These are phyloP conservation scores for Eublepharis macularius DNA, from an alignment of 2,113 vertebrate genomes.

Conservation along the genomic window DNA sequence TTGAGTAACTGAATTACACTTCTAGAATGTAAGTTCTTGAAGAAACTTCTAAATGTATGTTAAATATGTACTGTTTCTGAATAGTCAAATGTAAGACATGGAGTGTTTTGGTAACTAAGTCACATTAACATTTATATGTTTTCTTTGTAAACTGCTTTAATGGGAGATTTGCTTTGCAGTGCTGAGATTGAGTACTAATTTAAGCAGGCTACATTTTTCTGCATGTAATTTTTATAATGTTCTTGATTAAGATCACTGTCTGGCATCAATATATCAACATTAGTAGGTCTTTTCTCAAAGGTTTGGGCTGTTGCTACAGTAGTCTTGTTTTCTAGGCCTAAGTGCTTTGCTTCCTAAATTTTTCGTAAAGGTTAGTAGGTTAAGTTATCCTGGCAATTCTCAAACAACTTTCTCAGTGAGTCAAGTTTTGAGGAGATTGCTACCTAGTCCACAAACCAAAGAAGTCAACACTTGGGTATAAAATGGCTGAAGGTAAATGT, in stretches of 20 bases:
- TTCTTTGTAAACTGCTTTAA: conserved; percentile 29
- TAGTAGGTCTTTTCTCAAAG: conserved; percentile 32
- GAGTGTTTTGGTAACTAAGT: conserved; percentile 2
- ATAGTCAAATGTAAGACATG: conserved; percentile 7
- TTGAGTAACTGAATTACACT: not conserved
- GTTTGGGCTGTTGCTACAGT: not conserved
- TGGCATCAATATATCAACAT: conserved; percentile 52
- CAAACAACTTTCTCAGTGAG: not conserved
- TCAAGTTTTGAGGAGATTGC: not conserved
- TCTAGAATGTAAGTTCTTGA: conserved; percentile 12
- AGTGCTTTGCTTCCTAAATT: not conserved
- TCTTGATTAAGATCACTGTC: conserved; percentile 39
- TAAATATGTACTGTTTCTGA: conserved; percentile 9
- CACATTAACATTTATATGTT: not conserved
- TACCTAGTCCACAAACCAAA: not conserved
- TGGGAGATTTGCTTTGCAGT: conserved; percentile 6
- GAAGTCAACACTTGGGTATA: not conserved
- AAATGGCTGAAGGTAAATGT: not conserved
- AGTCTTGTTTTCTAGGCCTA: not conserved
- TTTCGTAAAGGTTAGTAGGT: not conserved
- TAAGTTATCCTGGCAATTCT: not conserved
- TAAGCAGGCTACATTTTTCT: conserved; percentile 47
- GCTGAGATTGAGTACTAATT: conserved; percentile 34
- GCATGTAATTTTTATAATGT: conserved; percentile 35
- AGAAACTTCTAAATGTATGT: not conserved